Base-by-base conservation (phyloP, 2,888 invertebrate species). In the Drosophila greeni region DNA sequence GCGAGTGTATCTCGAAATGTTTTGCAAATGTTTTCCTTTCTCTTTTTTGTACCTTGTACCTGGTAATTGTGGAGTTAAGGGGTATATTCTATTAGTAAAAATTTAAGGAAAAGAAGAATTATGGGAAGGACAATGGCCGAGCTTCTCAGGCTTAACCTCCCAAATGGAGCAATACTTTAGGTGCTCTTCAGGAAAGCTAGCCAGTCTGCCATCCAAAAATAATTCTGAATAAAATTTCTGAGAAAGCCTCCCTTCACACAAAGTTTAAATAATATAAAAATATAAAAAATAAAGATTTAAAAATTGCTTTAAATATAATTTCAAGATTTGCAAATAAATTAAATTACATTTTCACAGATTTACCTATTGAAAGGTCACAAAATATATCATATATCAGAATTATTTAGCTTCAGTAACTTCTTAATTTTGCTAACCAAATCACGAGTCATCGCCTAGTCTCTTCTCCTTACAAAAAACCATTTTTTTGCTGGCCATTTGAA, bases 1-100 rank as follows among this genome's bases (percentile, higher is more conserved):
- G 56, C 37, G 49, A 56, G 45, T 72, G 59, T 77, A 76, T 77
- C 80, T 81, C 36, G 43, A 75, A 77, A 84, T 75, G 84, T 84
- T 82, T 82, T 84, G 79, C 72, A 72, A 79, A 82, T 79, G 78
- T 80, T 67, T 56, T 47, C 37, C 40, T 55, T 43, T 42, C 39
- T 20, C 36, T 37, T 33, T 29, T 2, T 23, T 23, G 49, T 23
- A 34, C 24, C 14, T 45, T 1, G 3, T 47, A 47, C 31, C 45
- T 20, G 18, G 45, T 20, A 29, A 29, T 29, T 12, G 18, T 29
- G 9, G 18, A 14, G 8, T 20, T 31, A 9, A 14, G 29, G 45
- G 45, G 45, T 47, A 47, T 47, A 20, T 20, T 47, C 31, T 9
- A 8, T 20, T 14, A 1, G 14, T 14, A 29, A 14, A 29, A 29